phyloP scores from a whole-genome alignment of 1,140 invertebrate genomes.

The Trichonephila clavipes region DNA sequence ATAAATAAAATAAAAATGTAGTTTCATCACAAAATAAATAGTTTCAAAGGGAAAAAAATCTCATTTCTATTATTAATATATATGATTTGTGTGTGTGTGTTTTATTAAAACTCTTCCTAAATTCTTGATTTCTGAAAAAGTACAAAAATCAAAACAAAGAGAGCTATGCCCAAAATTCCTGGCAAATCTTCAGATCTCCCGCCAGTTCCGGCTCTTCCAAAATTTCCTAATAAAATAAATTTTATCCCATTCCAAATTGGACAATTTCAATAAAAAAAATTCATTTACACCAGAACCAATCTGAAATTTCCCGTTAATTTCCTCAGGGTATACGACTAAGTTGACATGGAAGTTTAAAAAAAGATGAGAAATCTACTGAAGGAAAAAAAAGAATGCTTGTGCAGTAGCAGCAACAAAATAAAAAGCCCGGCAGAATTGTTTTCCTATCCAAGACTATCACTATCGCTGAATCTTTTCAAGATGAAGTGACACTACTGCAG shows the following conservation, averaged over 20 bases:
- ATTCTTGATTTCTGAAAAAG: too few species aligned
- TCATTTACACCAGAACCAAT: not conserved
- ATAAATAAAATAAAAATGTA: too few species aligned
- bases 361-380: not conserved
- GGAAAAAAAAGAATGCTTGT: not conserved
- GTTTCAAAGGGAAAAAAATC: too few species aligned
- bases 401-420: not conserved
- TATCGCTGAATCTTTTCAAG: conserved; percentile 47
- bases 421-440: conserved; percentile 24
- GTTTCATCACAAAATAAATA: too few species aligned
- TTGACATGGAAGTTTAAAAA: conserved; percentile 26
- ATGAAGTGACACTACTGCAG: conserved; percentile 23
- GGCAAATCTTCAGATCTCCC: not conserved
- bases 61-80: too few species aligned
- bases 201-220: too few species aligned
- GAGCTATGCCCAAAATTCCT: too few species aligned
- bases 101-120: too few species aligned
- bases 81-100: too few species aligned
- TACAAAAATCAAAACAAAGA: too few species aligned
- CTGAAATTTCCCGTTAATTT: conserved; percentile 16
- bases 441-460: conserved; percentile 39
- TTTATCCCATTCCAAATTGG: not conserved
- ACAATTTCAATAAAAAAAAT: not conserved
- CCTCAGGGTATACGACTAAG: not conserved
- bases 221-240: not conserved